Conservation (phyloP, 2,797 vertebrate species). For the Acanthurus tractus region DNA sequence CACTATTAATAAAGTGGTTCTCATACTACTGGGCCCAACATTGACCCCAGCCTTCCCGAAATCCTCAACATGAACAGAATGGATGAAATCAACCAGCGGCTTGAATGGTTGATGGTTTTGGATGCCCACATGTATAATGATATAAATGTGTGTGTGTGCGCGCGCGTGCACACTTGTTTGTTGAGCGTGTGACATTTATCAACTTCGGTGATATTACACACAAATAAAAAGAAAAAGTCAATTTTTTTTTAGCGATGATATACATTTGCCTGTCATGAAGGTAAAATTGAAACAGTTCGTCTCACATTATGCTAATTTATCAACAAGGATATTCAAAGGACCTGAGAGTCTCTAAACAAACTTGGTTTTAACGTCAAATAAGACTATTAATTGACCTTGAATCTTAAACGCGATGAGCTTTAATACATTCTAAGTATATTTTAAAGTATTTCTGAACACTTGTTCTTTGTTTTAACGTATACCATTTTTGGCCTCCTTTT, state of each 20-base stretch:
- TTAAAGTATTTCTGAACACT: background rate
- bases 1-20: background rate
- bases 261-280: background rate
- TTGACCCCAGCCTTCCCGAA: background rate
- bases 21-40: background rate
- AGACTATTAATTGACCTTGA: no score
- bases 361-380: background rate
- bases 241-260: background rate
- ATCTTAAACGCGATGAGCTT: background rate
- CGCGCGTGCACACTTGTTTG: no score
- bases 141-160: no score
- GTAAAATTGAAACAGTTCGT: constrained; percentile 3
- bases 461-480: background rate
- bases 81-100: no score
- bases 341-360: background rate
- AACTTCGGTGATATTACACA: background rate
- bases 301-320: constrained; percentile 9
- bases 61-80: no score
- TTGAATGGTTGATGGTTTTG: no score
- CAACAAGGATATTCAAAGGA: no score
- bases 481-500: no score
- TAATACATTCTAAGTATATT: background rate
- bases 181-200: background rate
- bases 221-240: no score
- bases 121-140: no score